phyloP scores from a whole-genome alignment of 1,140 invertebrate species.

The Megathymus violae region DNA sequence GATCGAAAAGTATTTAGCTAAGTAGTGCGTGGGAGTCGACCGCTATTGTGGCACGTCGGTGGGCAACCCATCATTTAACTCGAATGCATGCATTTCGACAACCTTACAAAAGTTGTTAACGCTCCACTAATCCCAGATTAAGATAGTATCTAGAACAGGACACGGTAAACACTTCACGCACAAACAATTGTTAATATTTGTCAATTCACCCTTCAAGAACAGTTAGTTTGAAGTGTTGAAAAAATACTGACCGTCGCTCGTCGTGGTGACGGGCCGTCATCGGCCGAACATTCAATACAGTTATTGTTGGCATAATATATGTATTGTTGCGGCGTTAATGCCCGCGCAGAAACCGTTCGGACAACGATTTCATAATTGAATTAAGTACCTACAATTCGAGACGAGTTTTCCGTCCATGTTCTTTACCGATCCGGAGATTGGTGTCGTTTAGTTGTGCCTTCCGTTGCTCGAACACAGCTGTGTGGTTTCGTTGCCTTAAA shows the following conservation, averaged over 20 bases:
- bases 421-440: constrained; percentile 43
- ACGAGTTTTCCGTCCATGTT: constrained; percentile 35
- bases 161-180: constrained; percentile 73
- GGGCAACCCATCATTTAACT: constrained; percentile 51
- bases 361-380: constrained; percentile 73
- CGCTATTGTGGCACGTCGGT: constrained; percentile 63
- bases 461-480: constrained; percentile 14
- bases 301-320: constrained; percentile 81
- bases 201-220: constrained; percentile 62
- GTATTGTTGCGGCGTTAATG: constrained; percentile 62
- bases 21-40: constrained; percentile 60
- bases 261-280: constrained; percentile 52
- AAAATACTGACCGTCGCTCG: constrained; percentile 66
- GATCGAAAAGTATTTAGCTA: constrained; percentile 55
- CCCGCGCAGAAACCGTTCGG: constrained; percentile 57
- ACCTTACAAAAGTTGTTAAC: constrained; percentile 61
- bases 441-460: constrained; percentile 20
- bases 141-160: constrained; percentile 69
- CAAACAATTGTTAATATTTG: constrained; percentile 59
- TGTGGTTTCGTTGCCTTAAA: background rate
- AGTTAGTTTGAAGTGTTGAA: constrained; percentile 67
- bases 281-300: constrained; percentile 52
- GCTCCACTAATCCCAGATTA: constrained; percentile 73
- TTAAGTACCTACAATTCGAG: constrained; percentile 45
- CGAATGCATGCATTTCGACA: constrained; percentile 53